These are phyloP conservation scores for Brienomyrus longianalis DNA, from an alignment of 2,113 vertebrate species.

Conservation along the genomic window DNA sequence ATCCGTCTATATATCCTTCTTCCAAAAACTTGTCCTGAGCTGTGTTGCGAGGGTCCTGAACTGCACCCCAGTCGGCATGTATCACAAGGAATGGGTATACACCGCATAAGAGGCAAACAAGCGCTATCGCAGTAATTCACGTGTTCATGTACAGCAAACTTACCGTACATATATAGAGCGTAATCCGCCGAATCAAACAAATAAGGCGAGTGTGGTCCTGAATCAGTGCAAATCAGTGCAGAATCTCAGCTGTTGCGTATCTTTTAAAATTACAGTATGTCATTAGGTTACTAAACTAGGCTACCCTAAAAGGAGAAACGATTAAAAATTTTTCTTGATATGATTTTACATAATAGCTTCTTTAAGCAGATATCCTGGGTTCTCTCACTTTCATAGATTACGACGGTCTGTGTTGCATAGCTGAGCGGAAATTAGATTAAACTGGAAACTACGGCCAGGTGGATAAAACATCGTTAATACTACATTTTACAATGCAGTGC, in stretches of 20 bases:
- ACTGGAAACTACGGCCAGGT: neutral
- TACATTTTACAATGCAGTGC: neutral
- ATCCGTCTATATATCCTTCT: neutral
- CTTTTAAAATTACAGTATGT: neutral
- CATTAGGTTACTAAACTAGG: neutral
- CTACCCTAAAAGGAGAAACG: conserved; percentile 7
- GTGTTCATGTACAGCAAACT: neutral
- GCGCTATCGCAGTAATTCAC: neutral
- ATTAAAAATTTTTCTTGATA: neutral
- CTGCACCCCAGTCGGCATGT: neutral
- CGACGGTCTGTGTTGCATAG: neutral
- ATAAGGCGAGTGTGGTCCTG: neutral
- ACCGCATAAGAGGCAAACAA: neutral
- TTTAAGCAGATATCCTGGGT: neutral
- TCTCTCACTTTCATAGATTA: neutral
- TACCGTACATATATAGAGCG: neutral
- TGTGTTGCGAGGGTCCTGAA: neutral
- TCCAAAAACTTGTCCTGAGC: neutral
- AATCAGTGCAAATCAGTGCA: neutral
- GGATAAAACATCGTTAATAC: neutral
- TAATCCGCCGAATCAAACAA: neutral
- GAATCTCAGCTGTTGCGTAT: neutral
- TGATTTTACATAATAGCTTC: neutral
- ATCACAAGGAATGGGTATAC: neutral
- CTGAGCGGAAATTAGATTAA: neutral